Percentiles rank a stretch among this genome's conserved stretches.
Evolutionary conservation across 2,797 vertebrate genomes (phyloP).

Genomic region (Gobio occitaniae): DNA sequence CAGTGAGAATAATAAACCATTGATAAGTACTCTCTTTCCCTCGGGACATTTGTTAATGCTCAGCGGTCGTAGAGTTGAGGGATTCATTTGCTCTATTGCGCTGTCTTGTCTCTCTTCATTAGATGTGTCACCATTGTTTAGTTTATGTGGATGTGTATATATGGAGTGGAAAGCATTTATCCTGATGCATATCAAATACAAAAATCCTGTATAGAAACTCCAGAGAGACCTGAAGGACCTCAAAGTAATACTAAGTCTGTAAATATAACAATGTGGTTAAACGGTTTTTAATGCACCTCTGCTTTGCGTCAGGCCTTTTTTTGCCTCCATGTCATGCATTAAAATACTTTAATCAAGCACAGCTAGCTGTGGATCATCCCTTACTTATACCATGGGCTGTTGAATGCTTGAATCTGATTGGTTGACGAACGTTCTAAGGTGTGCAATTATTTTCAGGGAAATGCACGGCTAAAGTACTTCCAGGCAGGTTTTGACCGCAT

Average conservation of each 20-base stretch:
- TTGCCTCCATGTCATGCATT: background rate
- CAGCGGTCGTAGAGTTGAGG: background rate
- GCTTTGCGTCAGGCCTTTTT: too few species aligned
- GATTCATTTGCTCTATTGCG: conserved; percentile 33
- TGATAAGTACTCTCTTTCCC: conserved; percentile 18
- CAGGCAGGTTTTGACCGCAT: too few species aligned
- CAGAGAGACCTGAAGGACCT: background rate
- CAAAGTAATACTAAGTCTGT: background rate
- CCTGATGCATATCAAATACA: background rate
- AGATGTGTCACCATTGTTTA: conserved; percentile 39
- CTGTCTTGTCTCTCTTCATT: conserved; percentile 33
- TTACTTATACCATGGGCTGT: background rate
- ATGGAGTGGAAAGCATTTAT: conserved; percentile 21
- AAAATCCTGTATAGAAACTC: background rate
- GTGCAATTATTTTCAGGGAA: too few species aligned
- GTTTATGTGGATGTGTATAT: conserved; percentile 22
- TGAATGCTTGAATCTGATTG: too few species aligned
- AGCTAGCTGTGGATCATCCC: background rate
- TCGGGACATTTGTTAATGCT: conserved; percentile 13
- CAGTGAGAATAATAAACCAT: conserved; percentile 22
- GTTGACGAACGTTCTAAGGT: too few species aligned
- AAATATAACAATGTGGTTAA: background rate
- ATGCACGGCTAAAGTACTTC: too few species aligned
- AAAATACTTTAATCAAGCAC: background rate
- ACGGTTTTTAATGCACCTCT: background rate